phyloP scores from a whole-genome alignment of 2,113 vertebrate genomes.

The Chloroceryle aenea region DNA sequence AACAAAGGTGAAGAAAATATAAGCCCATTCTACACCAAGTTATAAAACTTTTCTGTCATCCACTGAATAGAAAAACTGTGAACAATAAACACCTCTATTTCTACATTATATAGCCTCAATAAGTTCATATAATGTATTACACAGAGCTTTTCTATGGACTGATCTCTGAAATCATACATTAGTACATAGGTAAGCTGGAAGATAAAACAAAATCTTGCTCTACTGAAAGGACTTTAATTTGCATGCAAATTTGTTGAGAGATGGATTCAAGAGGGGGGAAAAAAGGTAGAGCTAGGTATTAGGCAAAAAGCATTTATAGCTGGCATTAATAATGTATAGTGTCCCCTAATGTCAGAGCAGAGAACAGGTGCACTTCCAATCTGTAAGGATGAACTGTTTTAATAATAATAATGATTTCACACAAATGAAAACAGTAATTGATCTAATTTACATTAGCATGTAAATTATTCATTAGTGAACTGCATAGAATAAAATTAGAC shows the following conservation, averaged over 20 bases:
- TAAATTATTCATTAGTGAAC: conserved; percentile 64
- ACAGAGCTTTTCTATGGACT: conserved; percentile 22
- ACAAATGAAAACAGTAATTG: conserved; percentile 54
- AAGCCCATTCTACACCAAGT: background rate
- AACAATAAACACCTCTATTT: background rate
- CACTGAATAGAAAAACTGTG: background rate
- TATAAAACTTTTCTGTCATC: background rate
- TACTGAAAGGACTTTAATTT: conserved; percentile 45
- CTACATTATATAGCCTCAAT: background rate
- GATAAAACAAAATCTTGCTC: background rate
- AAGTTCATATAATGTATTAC: background rate
- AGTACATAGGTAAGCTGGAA: conserved; percentile 20
- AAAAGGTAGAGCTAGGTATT: background rate
- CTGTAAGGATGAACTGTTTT: conserved; percentile 21
- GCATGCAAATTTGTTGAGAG: conserved; percentile 49
- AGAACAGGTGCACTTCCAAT: background rate
- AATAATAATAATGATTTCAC: conserved; percentile 39
- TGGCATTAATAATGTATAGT: background rate
- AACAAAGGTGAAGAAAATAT: background rate
- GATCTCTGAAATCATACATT: conserved; percentile 28
- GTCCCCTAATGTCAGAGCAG: background rate
- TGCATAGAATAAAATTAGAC: conserved; percentile 38
- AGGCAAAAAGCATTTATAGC: background rate
- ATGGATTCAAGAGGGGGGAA: background rate
- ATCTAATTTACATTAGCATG: conserved; percentile 54